Base-by-base conservation (phyloP, 2,113 vertebrate genomes). In the Scortum barcoo region DNA sequence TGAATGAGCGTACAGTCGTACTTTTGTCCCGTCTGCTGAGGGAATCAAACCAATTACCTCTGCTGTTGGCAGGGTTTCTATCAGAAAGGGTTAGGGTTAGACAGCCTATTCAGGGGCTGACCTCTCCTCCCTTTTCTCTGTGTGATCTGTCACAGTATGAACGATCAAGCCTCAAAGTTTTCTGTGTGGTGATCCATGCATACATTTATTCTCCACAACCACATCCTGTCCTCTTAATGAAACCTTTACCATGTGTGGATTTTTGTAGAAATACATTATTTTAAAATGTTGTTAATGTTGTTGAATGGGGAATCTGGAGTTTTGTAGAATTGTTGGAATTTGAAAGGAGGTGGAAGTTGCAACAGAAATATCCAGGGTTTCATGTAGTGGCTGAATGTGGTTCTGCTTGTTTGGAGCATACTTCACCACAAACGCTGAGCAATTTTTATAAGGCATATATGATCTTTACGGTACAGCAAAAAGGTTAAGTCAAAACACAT, bases 11-110 rank as follows among this genome's bases (percentile, higher is more conserved):
- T 68, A 22, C 42, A 67, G 50, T 67, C 71, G 50, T 76, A 72
- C 77, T 83, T 36, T 74, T 36, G 60, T 56, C n/a, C 44, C 17
- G 6, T 83, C 61, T 76, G 53, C 69, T 24, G 36, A 81, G 30
- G 40, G 26, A 83, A 80, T 75, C 60, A 85, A 58, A 72, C 42
- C 54, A 54, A 86, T 78, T 78, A 63, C 40, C 40, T 13, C 0
- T 33, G 60, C 46, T 50, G 38, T 38, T 65, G 24, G 16, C 66
- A 1, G 13, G 26, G 76, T 36, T 65, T 78, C n/a, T 72, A 58
- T 79, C 75, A 62, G 48, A 61, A 56, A 62, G 46, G 66, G 72
- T n/a, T n/a, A n/a, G n/a, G n/a, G n/a, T n/a, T 14, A 50, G 58
- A 40, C 17, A 38, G 54, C 56, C 16, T 46, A 38, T 65, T 68